A percentile compares a stretch with the other conserved stretches of the same genome.
Conservation (phyloP, 1,140 invertebrate genomes). For the Drosophila littoralis region DNA sequence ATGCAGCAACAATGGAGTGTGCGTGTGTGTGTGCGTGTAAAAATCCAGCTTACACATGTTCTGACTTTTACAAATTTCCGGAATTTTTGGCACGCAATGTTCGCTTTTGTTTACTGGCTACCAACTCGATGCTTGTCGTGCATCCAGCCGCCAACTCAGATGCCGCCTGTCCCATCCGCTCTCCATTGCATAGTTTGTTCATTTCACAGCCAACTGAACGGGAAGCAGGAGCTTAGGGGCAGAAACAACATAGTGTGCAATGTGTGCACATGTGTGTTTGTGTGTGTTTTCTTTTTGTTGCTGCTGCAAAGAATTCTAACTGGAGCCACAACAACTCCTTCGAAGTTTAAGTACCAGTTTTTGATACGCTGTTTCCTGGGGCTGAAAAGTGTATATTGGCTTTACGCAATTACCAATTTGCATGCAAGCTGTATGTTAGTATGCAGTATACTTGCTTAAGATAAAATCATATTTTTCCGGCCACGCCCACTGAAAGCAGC, state of each 20-base stretch:
- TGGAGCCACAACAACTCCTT: slow-evolving; percentile 15
- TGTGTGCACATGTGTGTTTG: slow-evolving; percentile 1
- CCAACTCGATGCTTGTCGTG: slow-evolving; percentile 26
- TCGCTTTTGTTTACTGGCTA: slow-evolving; percentile 73
- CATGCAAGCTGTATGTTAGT: no score
- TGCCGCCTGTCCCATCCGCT: not conserved
- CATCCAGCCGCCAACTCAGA: slow-evolving; percentile 8
- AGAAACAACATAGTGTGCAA: not conserved
- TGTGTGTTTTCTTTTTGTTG: slow-evolving; percentile 17
- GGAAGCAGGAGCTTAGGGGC: not conserved
- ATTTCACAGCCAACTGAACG: slow-evolving; percentile 21
- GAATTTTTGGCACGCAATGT: slow-evolving; percentile 79
- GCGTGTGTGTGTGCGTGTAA: slow-evolving; percentile 40
- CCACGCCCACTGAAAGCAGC: no score
- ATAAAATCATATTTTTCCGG: no score
- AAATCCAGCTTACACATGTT: slow-evolving; percentile 80
- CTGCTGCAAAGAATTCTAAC: slow-evolving; percentile 32
- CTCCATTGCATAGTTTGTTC: slow-evolving; percentile 10
- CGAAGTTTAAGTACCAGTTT: slow-evolving; percentile 6
- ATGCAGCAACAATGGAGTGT: slow-evolving; percentile 20
- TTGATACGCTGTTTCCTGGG: not conserved
- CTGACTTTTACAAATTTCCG: slow-evolving; percentile 79
- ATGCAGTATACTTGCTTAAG: not conserved
- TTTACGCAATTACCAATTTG: not conserved
- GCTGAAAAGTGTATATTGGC: not conserved